Evolutionary conservation across 1,140 invertebrate species (phyloP), one percentile per base, ranked within the genome.

Genomic region (Leptinotarsa undecemlineata): DNA sequence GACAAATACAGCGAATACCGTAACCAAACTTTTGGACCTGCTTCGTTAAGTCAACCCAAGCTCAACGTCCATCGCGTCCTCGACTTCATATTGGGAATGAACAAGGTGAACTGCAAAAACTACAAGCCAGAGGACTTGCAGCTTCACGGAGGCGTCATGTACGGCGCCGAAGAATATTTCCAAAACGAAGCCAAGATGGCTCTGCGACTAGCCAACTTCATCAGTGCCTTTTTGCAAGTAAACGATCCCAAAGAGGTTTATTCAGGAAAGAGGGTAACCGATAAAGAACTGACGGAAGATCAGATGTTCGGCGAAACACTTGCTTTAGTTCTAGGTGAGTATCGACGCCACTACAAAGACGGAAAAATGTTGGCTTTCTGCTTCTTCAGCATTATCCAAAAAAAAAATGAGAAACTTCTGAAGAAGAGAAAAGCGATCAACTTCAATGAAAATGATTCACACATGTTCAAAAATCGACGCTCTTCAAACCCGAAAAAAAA

Each of bases 171-270:
- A 77, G 91, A 93, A 74, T 96, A 96, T 84, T 97, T 97, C 83
- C 92, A 95, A 82, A 96, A 97, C 82, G 95, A 98, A 88, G 97
- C 97, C 5, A 93, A 96, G 85, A 98, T 97, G 92, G 98, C 97
- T 2, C 88, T 98, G 11, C 89, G 97, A 71, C 87, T 99, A 69
- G 94, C 97, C 0, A 98, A 99, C 85, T 99, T 99, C 83, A 93
- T 98, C 68, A 96, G 95, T 83, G 93, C 94, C 19, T 98, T 98
- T 85, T 85, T 98, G 74, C 97, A 98, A 89, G 90, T 97, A 66
- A 94, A 96, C 14, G 95, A 99, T 87, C 94, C 96, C 0, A 91
- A 93, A 82, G 97, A 99, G 87, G 93, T 97, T 42, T 99, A 97
- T 87, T 94, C 94, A 23, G 97, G 96, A 19, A 96, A 93, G 81